phyloP scores from a whole-genome alignment of 2,888 invertebrate species.

The Macrosoma leucophasiata region DNA sequence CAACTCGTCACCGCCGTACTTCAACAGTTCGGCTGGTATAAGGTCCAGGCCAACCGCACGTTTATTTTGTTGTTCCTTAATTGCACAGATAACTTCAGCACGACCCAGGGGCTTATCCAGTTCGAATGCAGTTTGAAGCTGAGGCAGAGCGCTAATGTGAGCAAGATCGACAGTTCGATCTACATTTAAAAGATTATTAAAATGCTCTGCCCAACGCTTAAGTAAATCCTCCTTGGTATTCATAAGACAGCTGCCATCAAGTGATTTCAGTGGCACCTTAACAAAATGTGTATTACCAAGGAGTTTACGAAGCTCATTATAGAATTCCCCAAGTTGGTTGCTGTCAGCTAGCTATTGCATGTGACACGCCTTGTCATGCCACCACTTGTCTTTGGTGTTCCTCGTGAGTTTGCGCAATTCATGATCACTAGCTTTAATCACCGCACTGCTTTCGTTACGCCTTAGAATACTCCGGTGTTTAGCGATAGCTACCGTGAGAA shows the following conservation, averaged over 20 bases:
- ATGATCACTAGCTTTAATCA: background rate
- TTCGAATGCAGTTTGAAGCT: background rate
- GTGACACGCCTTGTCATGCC: constrained; percentile 6
- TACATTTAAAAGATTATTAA: constrained; percentile 17
- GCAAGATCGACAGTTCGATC: constrained; percentile 14
- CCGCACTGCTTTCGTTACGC: background rate
- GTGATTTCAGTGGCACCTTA: constrained; percentile 1
- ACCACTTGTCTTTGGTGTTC: constrained; percentile 11
- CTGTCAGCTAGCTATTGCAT: constrained; percentile 11
- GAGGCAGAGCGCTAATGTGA: constrained; percentile 5
- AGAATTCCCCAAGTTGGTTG: constrained; percentile 13
- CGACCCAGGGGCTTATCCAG: constrained; percentile 10
- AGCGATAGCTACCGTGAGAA: background rate
- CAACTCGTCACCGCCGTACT: constrained; percentile 18
- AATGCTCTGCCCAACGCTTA: constrained; percentile 19
- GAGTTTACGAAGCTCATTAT: constrained; percentile 9
- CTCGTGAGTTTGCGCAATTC: constrained; percentile 1
- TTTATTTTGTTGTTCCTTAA: constrained; percentile 16
- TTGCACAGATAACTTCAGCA: constrained; percentile 13
- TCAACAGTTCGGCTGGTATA: constrained; percentile 18
- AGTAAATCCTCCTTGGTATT: constrained; percentile 11
- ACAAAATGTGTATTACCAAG: constrained; percentile 1
- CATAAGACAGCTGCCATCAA: constrained; percentile 1
- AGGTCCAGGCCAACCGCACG: constrained; percentile 16
- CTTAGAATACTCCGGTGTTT: background rate